Conservation (phyloP, 2,797 vertebrate genomes). For the Chromobotia macracanthus region DNA sequence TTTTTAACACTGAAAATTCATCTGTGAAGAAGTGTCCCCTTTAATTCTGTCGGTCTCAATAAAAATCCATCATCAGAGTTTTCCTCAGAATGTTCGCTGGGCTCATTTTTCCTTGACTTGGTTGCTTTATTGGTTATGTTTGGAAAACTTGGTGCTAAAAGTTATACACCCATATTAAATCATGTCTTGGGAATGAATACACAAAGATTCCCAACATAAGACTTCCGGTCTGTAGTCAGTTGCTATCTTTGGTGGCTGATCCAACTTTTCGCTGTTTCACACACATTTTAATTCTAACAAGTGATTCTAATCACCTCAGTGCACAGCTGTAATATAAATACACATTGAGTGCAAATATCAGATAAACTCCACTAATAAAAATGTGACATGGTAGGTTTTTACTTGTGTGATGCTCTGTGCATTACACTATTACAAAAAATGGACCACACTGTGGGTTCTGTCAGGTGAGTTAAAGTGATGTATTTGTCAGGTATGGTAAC, state of each 20-base stretch:
- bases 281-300: neutral
- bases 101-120: neutral
- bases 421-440: neutral
- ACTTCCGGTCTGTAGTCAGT: neutral
- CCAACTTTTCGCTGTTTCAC: neutral
- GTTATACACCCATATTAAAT: neutral
- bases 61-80: slow-evolving; percentile 77
- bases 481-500: no score
- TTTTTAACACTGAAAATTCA: slow-evolving; percentile 63
- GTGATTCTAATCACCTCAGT: neutral
- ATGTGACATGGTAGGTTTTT: neutral
- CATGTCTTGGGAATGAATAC: neutral
- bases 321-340: neutral
- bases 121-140: neutral
- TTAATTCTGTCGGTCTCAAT: slow-evolving; percentile 82
- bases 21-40: slow-evolving; percentile 71
- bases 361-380: neutral
- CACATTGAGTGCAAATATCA: neutral
- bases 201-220: neutral
- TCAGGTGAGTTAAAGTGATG: neutral
- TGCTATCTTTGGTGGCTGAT: neutral
- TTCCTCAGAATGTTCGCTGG: slow-evolving; percentile 58
- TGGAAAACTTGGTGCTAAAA: neutral
- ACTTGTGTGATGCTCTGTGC: neutral
- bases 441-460: neutral